Base-by-base conservation (phyloP, 2,888 invertebrate species). In the Drosophila formosana region DNA sequence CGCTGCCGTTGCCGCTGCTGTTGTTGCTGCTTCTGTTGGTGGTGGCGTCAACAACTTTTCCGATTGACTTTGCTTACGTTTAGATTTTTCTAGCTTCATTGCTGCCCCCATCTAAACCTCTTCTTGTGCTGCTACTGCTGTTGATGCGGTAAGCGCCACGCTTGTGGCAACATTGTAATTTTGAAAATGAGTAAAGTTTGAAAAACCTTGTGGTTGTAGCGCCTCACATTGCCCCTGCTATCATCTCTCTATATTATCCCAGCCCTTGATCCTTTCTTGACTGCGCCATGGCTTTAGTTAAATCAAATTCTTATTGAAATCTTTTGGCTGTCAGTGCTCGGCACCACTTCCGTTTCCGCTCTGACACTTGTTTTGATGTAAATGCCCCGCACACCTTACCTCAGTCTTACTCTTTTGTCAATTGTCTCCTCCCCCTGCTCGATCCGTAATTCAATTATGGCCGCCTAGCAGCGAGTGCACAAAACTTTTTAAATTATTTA, bases 141-240 rank as follows among this genome's bases (percentile, higher is more conserved):
- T 11, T 74, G 70, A 61, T 80, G 79, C 65, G 78, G 84, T 87
- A 67, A 75, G 68, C 67, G 76, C 69, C 83, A 73, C 80, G 82
- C 85, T 88, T 83, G 81, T 74, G 89, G 90, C 79, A 87, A 90
- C 89, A 89, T 89, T 89, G 90, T 89, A 89, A 90, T 89, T 90
- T 89, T 89, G 90, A 90, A 89, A 89, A 90, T 89, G 90, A 89
- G 90, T 88, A 89, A 89, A 89, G 89, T 89, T 89, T 89, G 82
- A 88, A 89, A 85, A 85, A 82, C 82, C 89, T 81, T 84, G 85
- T 84, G 88, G 89, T 49, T 47, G 43, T 41, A 47, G 67, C 62
- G 26, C 56, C 49, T 46, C 45, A 51, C 25, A 26, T 41, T 32
- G 18, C 25, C 30, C 28, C 41, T 18, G 18, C 18, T 18, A 18